A percentile compares a stretch with the other conserved stretches of the same genome.
These are phyloP conservation scores for Drosophila engyochracea DNA, from an alignment of 2,888 invertebrate genomes.

Conservation along the genomic window DNA sequence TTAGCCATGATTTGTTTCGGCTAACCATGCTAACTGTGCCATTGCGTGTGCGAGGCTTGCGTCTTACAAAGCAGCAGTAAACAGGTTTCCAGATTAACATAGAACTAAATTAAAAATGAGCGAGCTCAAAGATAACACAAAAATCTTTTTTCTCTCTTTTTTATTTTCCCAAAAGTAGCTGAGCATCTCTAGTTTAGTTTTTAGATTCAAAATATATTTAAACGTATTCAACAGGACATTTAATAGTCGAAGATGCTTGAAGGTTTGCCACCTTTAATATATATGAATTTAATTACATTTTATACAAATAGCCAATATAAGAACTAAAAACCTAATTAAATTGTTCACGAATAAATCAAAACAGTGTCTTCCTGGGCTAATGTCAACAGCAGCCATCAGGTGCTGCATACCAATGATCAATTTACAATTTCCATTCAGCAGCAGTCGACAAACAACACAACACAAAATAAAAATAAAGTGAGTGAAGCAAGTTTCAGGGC, in stretches of 20 bases:
- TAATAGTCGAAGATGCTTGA: no score
- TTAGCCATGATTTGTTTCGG: slow-evolving; percentile 13
- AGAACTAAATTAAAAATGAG: background rate
- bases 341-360: slow-evolving; percentile 8
- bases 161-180: background rate
- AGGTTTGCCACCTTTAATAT: background rate
- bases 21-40: slow-evolving; percentile 27
- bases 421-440: slow-evolving; percentile 48
- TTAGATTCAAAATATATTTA: background rate
- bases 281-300: background rate
- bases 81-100: slow-evolving; percentile 17
- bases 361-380: slow-evolving; percentile 30
- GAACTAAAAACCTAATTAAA: no score
- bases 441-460: slow-evolving; percentile 15
- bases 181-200: background rate
- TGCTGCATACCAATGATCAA: slow-evolving; percentile 62
- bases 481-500: slow-evolving; percentile 47
- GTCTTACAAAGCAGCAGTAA: slow-evolving; percentile 15
- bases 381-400: slow-evolving; percentile 51
- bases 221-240: background rate
- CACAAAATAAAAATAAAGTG: slow-evolving; percentile 5
- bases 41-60: slow-evolving; percentile 5
- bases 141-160: background rate
- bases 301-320: background rate
- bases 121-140: background rate